Evolutionary conservation across 2,888 invertebrate genomes (phyloP).

Genomic region (Scaptomyza polygonia): DNA sequence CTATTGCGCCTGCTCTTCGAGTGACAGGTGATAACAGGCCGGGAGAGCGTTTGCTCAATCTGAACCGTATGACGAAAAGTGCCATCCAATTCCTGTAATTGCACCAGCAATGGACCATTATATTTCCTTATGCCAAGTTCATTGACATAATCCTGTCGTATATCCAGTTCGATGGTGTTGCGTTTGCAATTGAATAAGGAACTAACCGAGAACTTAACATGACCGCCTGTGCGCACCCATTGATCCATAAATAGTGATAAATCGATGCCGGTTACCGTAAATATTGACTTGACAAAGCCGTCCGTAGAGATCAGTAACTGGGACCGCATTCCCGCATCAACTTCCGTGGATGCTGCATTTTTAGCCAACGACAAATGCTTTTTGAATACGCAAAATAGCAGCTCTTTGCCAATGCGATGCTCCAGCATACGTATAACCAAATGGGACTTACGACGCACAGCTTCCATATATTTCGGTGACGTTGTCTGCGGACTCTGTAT

Average conservation of each 20-base stretch:
- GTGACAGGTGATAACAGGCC: constrained; percentile 99
- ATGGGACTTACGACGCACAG: constrained; percentile 96
- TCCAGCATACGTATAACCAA: constrained; percentile 98
- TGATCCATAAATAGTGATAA: constrained; percentile 99
- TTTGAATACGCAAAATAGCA: constrained; percentile 97
- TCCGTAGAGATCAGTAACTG: constrained; percentile 96
- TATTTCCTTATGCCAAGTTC: constrained; percentile 95
- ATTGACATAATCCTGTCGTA: constrained; percentile 94
- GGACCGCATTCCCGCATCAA: constrained; percentile 93
- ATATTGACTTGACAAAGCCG: constrained; percentile 96
- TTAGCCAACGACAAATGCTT: constrained; percentile 97
- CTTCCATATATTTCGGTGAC: constrained; percentile 95
- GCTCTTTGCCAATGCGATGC: constrained; percentile 96
- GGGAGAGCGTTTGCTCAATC: constrained; percentile 97
- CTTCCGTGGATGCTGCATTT: constrained; percentile 94
- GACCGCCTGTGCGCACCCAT: constrained; percentile 98
- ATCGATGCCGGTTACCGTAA: constrained; percentile 99
- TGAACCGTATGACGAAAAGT: constrained; percentile 98
- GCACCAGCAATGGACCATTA: constrained; percentile 97
- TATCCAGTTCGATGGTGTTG: constrained; percentile 98
- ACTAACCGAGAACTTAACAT: constrained; percentile 95
- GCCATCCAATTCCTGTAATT: constrained; percentile 98
- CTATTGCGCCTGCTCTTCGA: constrained; percentile 99
- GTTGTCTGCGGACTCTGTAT: constrained; percentile 95
- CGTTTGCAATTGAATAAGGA: constrained; percentile 98